Evolutionary conservation across 2,113 vertebrate genomes (phyloP).

Genomic region (Nibea coibor): DNA sequence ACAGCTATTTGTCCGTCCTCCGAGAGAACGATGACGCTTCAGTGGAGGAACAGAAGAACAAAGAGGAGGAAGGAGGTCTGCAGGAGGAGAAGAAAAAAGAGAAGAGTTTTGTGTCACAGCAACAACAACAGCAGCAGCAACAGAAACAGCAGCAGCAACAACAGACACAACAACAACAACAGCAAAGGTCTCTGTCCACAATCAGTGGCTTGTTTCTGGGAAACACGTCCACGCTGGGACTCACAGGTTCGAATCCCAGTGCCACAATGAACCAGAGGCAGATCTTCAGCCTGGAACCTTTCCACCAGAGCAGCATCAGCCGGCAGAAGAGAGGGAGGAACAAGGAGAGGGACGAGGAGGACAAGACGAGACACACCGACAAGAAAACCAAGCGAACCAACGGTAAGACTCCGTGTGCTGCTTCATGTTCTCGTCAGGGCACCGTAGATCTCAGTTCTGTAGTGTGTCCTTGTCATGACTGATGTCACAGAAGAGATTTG

Average conservation of each 20-base stretch:
- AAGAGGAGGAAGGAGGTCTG: neutral
- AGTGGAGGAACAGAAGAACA: neutral
- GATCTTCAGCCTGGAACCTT: constrained; percentile 66
- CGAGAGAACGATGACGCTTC: neutral
- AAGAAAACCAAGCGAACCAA: constrained; percentile 8
- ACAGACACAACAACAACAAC: no score
- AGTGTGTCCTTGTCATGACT: no score
- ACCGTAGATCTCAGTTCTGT: no score
- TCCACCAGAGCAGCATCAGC: constrained; percentile 71
- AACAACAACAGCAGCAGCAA: no score
- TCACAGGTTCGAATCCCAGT: neutral
- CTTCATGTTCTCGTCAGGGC: neutral
- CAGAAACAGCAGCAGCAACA: no score
- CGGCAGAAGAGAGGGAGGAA: constrained; percentile 59
- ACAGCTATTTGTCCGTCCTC: constrained; percentile 15
- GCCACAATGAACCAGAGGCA: constrained; percentile 9
- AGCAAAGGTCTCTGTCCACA: neutral
- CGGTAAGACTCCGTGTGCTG: constrained; percentile 11
- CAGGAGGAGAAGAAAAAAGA: constrained; percentile 24
- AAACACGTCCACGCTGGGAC: neutral
- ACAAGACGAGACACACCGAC: neutral
- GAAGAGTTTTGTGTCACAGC: neutral
- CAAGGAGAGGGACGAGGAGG: constrained; percentile 3
- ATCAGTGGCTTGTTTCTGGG: constrained; percentile 34
- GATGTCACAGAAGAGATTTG: no score